Conservation (phyloP, 2,888 invertebrate genomes). For the Hemithea aestivaria region DNA sequence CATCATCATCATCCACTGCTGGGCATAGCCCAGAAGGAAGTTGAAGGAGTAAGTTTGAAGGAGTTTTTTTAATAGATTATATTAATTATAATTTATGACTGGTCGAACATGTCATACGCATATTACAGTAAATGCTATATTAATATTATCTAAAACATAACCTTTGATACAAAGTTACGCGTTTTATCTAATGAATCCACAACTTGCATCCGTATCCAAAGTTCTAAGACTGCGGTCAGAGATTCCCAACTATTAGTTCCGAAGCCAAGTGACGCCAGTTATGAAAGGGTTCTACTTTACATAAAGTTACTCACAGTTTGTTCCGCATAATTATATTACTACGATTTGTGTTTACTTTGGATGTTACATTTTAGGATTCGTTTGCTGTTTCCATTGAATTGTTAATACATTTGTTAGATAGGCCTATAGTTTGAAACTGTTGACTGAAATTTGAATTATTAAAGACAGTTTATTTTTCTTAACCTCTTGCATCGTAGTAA, state of each 20-base stretch:
- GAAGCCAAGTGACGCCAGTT: conserved; percentile 31
- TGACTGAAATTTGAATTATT: no score
- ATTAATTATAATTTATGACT: no score
- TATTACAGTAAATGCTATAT: no score
- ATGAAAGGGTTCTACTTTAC: conserved; percentile 22
- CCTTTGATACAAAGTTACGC: no score
- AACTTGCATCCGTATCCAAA: conserved; percentile 27
- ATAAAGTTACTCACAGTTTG: conserved; percentile 29
- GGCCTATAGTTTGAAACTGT: not conserved
- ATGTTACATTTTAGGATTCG: conserved; percentile 16
- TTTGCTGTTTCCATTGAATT: conserved; percentile 11
- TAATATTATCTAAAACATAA: no score
- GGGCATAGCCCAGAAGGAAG: no score
- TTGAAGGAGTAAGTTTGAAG: no score
- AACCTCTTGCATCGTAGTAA: no score
- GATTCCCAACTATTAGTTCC: conserved; percentile 31
- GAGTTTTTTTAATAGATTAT: no score
- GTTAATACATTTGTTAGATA: conserved; percentile 2
- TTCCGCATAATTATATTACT: conserved; percentile 13
- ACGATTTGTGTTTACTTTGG: conserved; percentile 17
- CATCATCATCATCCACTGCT: no score
- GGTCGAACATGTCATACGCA: no score
- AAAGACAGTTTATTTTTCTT: no score
- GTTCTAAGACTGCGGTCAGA: conserved; percentile 28
- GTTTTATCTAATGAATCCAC: conserved; percentile 15